Evolutionary conservation across 2,888 invertebrate species (phyloP), one percentile per base, ranked within the genome.

Genomic region (Chrysina gloriosa): DNA sequence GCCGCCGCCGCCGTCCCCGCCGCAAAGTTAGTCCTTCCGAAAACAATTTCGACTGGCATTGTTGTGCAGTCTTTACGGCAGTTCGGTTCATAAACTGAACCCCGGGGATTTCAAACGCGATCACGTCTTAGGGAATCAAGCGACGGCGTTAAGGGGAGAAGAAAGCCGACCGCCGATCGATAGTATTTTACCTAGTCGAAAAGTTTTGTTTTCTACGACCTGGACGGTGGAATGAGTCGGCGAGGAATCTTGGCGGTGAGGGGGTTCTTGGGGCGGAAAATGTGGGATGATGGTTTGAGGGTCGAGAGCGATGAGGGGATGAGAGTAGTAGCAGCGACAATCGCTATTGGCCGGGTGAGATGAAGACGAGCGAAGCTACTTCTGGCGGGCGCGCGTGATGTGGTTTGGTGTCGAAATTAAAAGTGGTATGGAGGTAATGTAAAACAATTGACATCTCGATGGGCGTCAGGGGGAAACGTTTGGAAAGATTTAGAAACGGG

Each of bases 91-190:
- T 77, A 78, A 77, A 78, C 76, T 71, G 76, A 75, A 70, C 75
- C 75, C 75, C 68, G 69, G 77, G 76, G 77, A 76, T 73, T 73
- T 71, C 72, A 75, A 76, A 77, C 76, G 76, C 76, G 78, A 78
- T 78, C 78, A 78, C 78, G 77, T 77, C 76, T 76, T 74, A 75
- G 74, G 70, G 73, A 77, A 77, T 77, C 77, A 77, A 76, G 75
- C 74, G 76, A 74, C 74, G 75, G 76, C 72, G 75, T 74, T 75
- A 74, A 71, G 67, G 68, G 68, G 72, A 70, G 67, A 70, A 69
- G 19, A 7, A 19, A 14, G 14, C 50, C 16, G 65, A 48, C 21
- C 65, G 48, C 23, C 56, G 16, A 76, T 77, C 76, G 74, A 75
- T 77, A 72, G 74, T 72, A 71, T 73, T 76, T 75, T 76, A 76